Conservation (phyloP, 2,797 vertebrate species). For the Austrolebias charrua region DNA sequence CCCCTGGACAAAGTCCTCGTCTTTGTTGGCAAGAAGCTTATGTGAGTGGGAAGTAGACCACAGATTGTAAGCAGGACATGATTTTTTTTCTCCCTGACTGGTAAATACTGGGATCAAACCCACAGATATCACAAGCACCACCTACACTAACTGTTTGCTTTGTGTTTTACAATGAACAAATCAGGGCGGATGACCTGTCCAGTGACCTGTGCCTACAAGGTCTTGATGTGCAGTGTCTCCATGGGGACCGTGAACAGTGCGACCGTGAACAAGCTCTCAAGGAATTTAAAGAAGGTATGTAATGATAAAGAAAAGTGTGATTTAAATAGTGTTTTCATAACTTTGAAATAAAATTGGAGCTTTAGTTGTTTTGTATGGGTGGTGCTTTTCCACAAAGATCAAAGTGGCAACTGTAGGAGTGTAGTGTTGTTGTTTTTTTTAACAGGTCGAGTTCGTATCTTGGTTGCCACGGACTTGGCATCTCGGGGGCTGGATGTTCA, state of each 20-base stretch:
- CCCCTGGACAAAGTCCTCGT: constrained; percentile 90
- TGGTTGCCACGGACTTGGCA: constrained; percentile 94
- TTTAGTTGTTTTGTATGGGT: background rate
- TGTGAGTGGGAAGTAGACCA: constrained; percentile 73
- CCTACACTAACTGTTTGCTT: background rate
- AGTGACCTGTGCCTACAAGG: constrained; percentile 90
- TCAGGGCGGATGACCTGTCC: constrained; percentile 91
- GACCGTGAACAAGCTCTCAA: constrained; percentile 92
- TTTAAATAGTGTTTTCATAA: background rate
- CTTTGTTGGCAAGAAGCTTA: constrained; percentile 92
- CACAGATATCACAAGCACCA: accelerated
- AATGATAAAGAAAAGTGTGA: background rate
- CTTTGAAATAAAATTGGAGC: background rate
- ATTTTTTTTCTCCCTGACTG: background rate
- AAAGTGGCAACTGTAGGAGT: background rate
- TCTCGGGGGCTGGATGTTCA: constrained; percentile 93
- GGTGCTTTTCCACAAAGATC: background rate
- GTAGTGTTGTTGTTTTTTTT: background rate
- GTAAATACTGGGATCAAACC: background rate
- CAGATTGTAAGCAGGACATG: background rate
- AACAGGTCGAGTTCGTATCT: constrained; percentile 89
- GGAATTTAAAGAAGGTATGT: constrained; percentile 89
- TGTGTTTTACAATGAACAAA: constrained; percentile 2
- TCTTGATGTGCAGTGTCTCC: constrained; percentile 89
- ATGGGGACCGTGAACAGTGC: constrained; percentile 90